These are phyloP conservation scores for Dendrocincla tyrannina DNA, from an alignment of 2,797 vertebrate genomes.

Conservation along the genomic window DNA sequence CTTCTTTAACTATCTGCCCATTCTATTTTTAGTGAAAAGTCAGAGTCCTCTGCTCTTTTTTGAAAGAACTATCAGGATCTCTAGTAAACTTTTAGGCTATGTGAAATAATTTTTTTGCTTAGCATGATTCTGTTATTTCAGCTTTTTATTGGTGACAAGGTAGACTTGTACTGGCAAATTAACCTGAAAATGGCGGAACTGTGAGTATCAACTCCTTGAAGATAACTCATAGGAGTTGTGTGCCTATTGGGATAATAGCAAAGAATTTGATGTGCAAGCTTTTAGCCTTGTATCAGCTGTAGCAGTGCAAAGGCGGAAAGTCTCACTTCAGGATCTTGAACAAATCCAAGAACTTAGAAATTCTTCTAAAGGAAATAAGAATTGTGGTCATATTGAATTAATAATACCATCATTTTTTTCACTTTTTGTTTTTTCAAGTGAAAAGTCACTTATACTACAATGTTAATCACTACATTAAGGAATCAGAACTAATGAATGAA, in stretches of 20 bases:
- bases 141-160: neutral
- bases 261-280: neutral
- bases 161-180: neutral
- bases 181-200: neutral
- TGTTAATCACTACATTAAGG: neutral
- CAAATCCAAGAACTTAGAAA: neutral
- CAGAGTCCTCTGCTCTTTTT: neutral
- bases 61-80: neutral
- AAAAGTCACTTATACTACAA: neutral
- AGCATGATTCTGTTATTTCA: neutral
- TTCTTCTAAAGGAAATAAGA: neutral
- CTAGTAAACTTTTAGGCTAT: neutral
- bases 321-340: neutral
- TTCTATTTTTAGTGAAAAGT: neutral
- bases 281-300: neutral
- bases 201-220: neutral
- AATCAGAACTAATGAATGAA: neutral
- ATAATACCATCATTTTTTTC: neutral
- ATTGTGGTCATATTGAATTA: neutral
- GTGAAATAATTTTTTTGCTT: neutral
- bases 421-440: neutral
- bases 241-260: neutral
- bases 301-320: neutral
- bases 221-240: neutral
- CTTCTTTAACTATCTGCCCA: neutral